phyloP scores from a whole-genome alignment of 2,888 invertebrate species.

The Lasius platythorax region DNA sequence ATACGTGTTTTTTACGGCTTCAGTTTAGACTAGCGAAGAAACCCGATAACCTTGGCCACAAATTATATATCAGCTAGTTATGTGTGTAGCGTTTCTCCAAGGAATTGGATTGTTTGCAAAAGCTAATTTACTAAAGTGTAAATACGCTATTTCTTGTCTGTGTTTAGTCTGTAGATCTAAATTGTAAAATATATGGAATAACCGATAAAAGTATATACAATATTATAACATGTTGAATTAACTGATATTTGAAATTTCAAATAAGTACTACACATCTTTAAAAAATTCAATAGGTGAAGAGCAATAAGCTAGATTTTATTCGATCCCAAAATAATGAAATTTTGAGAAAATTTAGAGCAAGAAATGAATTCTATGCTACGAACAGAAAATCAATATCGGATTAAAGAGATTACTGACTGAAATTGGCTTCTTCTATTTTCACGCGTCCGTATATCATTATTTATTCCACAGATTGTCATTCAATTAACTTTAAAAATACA shows the following conservation, averaged over 20 bases:
- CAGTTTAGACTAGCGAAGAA: slow-evolving; percentile 78
- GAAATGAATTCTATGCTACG: slow-evolving; percentile 18
- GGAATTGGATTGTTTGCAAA: slow-evolving; percentile 7
- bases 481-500: slow-evolving; percentile 40
- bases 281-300: not conserved
- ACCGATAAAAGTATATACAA: not conserved
- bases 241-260: not conserved
- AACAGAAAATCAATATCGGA: slow-evolving; percentile 14
- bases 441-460: slow-evolving; percentile 14
- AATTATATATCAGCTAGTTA: slow-evolving; percentile 46
- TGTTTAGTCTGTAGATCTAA: not conserved
- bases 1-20: slow-evolving; percentile 75
- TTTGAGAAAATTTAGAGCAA: slow-evolving; percentile 17
- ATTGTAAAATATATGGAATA: not conserved
- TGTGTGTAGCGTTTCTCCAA: slow-evolving; percentile 7
- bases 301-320: not conserved
- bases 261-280: not conserved
- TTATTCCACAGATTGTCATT: slow-evolving; percentile 19
- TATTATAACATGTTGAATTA: not conserved
- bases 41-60: slow-evolving; percentile 78
- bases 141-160: not conserved
- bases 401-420: not conserved
- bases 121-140: not conserved
- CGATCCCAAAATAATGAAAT: not conserved
- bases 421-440: slow-evolving; percentile 29